These are phyloP conservation scores for Schizaphis graminum DNA, from an alignment of 2,888 invertebrate species.

Conservation along the genomic window DNA sequence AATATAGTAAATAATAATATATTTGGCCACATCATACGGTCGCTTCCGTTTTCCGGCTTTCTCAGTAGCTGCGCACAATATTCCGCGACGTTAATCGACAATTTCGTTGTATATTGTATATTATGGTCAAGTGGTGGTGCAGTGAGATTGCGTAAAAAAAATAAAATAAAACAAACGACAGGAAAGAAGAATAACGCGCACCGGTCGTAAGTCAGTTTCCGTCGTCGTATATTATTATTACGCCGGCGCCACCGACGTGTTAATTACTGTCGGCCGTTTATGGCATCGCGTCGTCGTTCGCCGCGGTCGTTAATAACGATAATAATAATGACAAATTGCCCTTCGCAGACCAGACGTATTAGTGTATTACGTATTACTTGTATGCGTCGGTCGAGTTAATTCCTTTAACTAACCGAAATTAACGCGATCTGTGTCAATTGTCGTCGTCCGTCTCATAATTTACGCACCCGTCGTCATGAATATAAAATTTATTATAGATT, in stretches of 20 bases:
- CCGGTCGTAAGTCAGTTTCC: conserved; percentile 15
- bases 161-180: neutral
- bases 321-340: neutral
- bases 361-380: too few species aligned
- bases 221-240: neutral
- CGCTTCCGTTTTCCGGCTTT: neutral
- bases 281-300: neutral
- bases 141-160: neutral
- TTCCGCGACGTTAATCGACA: neutral
- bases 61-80: neutral
- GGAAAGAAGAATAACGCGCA: neutral
- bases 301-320: neutral
- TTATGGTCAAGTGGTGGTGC: neutral
- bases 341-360: neutral
- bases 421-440: conserved; percentile 12
- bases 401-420: neutral
- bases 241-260: conserved; percentile 32
- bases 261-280: conserved; percentile 12
- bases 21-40: neutral
- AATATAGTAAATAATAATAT: neutral
- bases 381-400: neutral
- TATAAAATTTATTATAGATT: neutral
- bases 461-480: neutral
- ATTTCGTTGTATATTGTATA: neutral
- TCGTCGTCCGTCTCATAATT: neutral